Conservation (phyloP, 2,113 vertebrate genomes). For the Callorhinus ursinus region DNA sequence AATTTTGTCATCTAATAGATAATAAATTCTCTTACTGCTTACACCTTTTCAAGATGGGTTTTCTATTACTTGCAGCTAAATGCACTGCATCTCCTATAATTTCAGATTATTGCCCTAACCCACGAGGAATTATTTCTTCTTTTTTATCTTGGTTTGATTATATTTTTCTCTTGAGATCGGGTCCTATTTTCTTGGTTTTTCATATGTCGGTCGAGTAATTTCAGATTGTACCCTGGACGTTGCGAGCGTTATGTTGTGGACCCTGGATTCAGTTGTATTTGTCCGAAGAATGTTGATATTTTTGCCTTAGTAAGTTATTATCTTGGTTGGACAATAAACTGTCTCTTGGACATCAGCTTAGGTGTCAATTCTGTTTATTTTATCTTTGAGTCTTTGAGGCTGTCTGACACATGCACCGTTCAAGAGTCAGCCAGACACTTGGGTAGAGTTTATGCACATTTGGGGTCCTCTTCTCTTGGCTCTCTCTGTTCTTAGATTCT, state of each 20-base stretch:
- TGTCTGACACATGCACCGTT: rapidly evolving
- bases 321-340: not conserved
- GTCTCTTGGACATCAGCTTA: not conserved
- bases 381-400: not conserved
- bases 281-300: not conserved
- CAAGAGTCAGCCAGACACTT: not conserved
- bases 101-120: not conserved
- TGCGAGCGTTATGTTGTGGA: not conserved
- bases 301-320: not conserved
- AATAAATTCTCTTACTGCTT: not conserved
- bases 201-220: not conserved
- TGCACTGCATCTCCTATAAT: not conserved
- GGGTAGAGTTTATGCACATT: not conserved
- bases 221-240: not conserved
- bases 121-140: not conserved
- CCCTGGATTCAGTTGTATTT: not conserved
- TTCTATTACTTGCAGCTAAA: not conserved
- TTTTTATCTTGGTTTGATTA: not conserved
- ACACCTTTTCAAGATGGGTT: not conserved
- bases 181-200: not conserved
- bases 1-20: not conserved
- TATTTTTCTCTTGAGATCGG: not conserved
- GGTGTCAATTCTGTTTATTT: not conserved
- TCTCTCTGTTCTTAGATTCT: not conserved
- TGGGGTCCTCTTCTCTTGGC: not conserved